Evolutionary conservation across 2,888 invertebrate species (phyloP), one percentile per base, ranked within the genome.

Genomic region (Harpagoxenus sublaevis): DNA sequence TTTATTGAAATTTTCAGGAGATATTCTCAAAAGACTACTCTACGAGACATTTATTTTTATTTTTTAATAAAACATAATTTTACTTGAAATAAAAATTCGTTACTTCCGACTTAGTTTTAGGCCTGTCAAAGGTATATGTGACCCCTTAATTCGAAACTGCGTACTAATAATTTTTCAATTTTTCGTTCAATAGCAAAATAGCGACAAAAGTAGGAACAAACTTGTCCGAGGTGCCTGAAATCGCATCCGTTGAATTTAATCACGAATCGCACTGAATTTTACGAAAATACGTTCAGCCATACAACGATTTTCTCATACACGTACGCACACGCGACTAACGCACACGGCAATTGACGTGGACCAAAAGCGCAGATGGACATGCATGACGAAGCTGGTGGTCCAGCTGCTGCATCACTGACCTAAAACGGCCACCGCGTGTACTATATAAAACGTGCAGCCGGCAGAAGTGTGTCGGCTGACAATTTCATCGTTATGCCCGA

Each of bases 391-490:
- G 62, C 82, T 85, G 71, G 71, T 75, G 68, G 79, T 71, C 68
- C 86, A 86, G 79, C 81, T 75, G 84, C 63, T 81, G 75, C 79
- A 63, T 15, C 73, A 66, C 70, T 77, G 75, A 83, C 85, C 78
- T 66, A 85, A 84, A 85, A 70, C 65, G 71, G 63, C 55, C 45
- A 71, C 55, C 66, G 45, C 42, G 45, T 35, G 79, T 63, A 55
- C 66, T 55, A 63, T 68, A 66, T 78, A 78, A 84, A 84, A 81
- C 31, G 71, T 81, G 79, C 51, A 71, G 28, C 35, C 39, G 23
- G 70, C 28, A 51, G 39, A 70, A 45, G 66, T 71, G 71, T 71
- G 79, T 62, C 71, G 71, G 60, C 62, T 70, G 71, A 81, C 71
- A 81, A 81, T 62, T 71, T 71, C 79, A 71, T 81, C 79, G 79